Evolutionary conservation across 2,797 vertebrate genomes (phyloP).

Genomic region (Siniperca obscura): DNA sequence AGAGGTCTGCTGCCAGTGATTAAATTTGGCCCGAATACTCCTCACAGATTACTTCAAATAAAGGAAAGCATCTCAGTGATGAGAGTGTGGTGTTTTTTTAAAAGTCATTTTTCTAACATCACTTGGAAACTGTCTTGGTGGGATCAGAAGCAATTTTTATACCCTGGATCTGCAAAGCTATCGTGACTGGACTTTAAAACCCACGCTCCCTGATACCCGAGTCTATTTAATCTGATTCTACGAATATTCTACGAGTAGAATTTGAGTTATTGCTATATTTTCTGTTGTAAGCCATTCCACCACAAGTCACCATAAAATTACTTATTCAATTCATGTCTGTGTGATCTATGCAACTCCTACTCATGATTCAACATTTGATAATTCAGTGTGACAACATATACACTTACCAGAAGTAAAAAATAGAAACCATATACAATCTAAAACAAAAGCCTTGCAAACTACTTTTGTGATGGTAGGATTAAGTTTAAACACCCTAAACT

Average conservation of each 20-base stretch:
- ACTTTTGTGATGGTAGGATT: not conserved
- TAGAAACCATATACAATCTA: no score
- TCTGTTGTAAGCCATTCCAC: slow-evolving; percentile 58
- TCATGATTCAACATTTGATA: not conserved
- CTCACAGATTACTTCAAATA: slow-evolving; percentile 32
- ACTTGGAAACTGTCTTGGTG: not conserved
- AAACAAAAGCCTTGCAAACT: not conserved
- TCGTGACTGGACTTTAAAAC: slow-evolving; percentile 33
- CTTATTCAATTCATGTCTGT: slow-evolving; percentile 17
- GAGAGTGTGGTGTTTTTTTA: slow-evolving; percentile 17
- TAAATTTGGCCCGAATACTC: not conserved
- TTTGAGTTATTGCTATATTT: slow-evolving; percentile 25
- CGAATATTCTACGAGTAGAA: slow-evolving; percentile 35
- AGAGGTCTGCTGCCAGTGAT: not conserved
- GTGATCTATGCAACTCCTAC: slow-evolving; percentile 1
- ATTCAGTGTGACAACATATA: no score
- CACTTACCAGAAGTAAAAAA: no score
- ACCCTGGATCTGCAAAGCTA: slow-evolving; percentile 27
- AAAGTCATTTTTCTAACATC: slow-evolving; percentile 23
- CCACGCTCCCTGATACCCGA: slow-evolving; percentile 12
- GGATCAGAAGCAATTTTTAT: slow-evolving; percentile 33
- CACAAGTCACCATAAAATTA: slow-evolving; percentile 43
- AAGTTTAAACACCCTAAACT: not conserved
- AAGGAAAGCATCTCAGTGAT: slow-evolving; percentile 29
- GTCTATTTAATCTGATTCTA: slow-evolving; percentile 66